Evolutionary conservation across 1,140 invertebrate genomes (phyloP).

Genomic region (Drosophila chauvacae): DNA sequence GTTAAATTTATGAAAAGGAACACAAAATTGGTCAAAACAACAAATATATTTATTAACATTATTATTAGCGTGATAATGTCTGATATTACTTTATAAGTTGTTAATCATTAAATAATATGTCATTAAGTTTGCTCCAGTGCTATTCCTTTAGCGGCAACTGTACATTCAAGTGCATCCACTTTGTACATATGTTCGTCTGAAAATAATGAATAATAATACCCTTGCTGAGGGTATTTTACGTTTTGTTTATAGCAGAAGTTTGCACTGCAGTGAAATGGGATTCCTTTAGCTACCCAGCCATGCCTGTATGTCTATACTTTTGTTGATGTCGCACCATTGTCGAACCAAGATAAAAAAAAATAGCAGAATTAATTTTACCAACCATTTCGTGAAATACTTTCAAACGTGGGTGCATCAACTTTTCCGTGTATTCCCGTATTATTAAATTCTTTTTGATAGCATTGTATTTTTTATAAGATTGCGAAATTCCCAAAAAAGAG

Average conservation of each 20-base stretch:
- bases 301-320: too few species aligned
- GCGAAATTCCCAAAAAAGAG: not conserved
- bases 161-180: slow-evolving; percentile 4
- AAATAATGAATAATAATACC: slow-evolving; percentile 18
- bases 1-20: too few species aligned
- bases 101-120: not conserved
- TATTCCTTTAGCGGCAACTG: not conserved
- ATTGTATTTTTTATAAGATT: not conserved
- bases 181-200: slow-evolving; percentile 13
- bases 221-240: not conserved
- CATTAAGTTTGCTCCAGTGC: not conserved
- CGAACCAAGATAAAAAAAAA: not conserved
- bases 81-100: not conserved
- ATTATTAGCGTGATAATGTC: not conserved
- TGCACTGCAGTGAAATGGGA: not conserved
- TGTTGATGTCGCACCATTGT: too few species aligned
- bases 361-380: not conserved
- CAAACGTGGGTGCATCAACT: not conserved
- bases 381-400: not conserved
- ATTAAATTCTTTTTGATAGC: too few species aligned
- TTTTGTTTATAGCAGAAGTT: not conserved
- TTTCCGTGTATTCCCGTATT: not conserved
- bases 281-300: not conserved
- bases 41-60: not conserved
- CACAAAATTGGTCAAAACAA: too few species aligned